A percentile compares a stretch with the other conserved stretches of the same genome.
Evolutionary conservation across 1,140 invertebrate genomes (phyloP).

Genomic region (Diachasma alloeum): DNA sequence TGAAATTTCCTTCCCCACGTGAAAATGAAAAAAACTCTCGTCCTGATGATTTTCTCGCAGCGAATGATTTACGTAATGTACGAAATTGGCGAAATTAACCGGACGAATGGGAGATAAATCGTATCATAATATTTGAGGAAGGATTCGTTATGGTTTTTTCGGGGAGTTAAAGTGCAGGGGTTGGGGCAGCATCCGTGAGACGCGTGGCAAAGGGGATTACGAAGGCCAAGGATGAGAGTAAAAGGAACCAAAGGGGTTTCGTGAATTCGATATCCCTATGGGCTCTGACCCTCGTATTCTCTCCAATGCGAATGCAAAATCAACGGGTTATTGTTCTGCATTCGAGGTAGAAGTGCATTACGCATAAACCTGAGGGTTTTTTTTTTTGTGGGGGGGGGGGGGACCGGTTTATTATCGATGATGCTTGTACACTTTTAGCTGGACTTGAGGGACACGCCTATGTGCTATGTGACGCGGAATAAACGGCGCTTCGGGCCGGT

Average conservation of each 20-base stretch:
- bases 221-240: slow-evolving; percentile 10
- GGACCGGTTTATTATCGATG: slow-evolving; percentile 11
- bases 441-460: not conserved
- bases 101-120: not conserved
- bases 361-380: not conserved
- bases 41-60: too few relatives aligned
- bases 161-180: not conserved
- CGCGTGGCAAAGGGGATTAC: slow-evolving; percentile 15
- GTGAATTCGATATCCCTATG: slow-evolving; percentile 31
- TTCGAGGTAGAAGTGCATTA: slow-evolving; percentile 11
- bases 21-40: too few relatives aligned
- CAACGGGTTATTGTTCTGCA: slow-evolving; percentile 34
- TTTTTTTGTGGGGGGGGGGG: not conserved
- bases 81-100: not conserved
- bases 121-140: slow-evolving; percentile 9
- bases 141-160: not conserved
- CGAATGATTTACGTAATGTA: too few relatives aligned
- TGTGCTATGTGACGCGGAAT: slow-evolving; percentile 10
- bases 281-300: not conserved
- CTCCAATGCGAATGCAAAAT: slow-evolving; percentile 30
- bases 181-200: not conserved
- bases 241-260: slow-evolving; percentile 30
- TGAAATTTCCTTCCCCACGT: too few relatives aligned
- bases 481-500: not conserved
- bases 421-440: not conserved